Conservation (phyloP, 2,888 invertebrate genomes). For the Chrysolina oricalcia region DNA sequence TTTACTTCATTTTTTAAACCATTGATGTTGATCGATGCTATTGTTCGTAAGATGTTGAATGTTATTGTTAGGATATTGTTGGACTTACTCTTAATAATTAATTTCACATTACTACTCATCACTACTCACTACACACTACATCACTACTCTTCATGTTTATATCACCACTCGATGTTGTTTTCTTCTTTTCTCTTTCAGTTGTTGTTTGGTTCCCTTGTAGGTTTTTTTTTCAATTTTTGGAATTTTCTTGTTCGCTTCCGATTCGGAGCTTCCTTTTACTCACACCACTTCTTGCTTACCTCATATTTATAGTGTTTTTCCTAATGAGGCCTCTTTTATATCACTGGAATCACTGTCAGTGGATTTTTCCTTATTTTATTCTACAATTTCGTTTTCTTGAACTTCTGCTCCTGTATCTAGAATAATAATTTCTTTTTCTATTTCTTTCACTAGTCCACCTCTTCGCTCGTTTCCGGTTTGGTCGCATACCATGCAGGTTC, state of each 20-base stretch:
- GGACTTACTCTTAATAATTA: neutral
- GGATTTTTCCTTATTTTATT: neutral
- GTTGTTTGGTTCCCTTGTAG: no score
- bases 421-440: neutral
- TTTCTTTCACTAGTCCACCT: no score
- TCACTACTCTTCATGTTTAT: neutral
- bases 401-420: no score
- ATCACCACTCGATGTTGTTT: neutral
- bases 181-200: no score
- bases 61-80: neutral
- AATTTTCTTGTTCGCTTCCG: neutral
- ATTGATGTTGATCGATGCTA: neutral
- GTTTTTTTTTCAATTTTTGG: neutral
- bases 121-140: neutral
- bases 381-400: no score
- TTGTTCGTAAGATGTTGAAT: neutral
- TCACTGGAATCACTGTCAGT: no score
- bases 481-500: no score
- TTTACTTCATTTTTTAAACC: slow-evolving; percentile 3
- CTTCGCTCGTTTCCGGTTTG: neutral
- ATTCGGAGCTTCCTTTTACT: neutral
- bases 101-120: neutral
- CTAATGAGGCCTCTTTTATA: neutral
- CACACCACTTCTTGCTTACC: neutral
- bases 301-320: neutral